Evolutionary conservation across 2,888 invertebrate species (phyloP).

Genomic region (Hemistola chrysoprasaria): DNA sequence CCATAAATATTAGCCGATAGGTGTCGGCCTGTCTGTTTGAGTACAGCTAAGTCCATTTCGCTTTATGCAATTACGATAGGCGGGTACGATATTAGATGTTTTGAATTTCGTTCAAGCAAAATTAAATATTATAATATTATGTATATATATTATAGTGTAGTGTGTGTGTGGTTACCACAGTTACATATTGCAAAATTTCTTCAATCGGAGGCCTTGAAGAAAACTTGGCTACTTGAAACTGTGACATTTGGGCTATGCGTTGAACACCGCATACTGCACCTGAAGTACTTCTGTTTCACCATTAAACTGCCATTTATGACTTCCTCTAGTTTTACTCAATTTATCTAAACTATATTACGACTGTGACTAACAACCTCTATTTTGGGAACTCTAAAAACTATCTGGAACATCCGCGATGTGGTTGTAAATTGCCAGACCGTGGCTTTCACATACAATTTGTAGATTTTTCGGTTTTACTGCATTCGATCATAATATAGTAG

Average conservation of each 20-base stretch:
- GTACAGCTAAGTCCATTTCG: slow-evolving; percentile 4
- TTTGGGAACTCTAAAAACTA: slow-evolving; percentile 14
- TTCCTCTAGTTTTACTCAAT: slow-evolving; percentile 24
- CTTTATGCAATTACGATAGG: background rate
- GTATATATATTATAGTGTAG: too few species aligned
- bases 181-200: too few species aligned
- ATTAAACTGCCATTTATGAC: slow-evolving; percentile 27
- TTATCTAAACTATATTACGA: slow-evolving; percentile 17
- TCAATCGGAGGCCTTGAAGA: too few species aligned
- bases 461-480: too few species aligned
- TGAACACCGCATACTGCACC: too few species aligned
- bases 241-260: too few species aligned
- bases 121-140: too few species aligned
- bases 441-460: slow-evolving; percentile 7
- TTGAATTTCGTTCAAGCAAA: too few species aligned
- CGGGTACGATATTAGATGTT: too few species aligned
- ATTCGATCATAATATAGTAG: too few species aligned
- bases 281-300: slow-evolving; percentile 23
- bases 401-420: slow-evolving; percentile 9
- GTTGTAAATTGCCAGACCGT: slow-evolving; percentile 7
- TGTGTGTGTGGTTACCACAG: too few species aligned
- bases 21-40: slow-evolving; percentile 11
- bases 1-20: slow-evolving; percentile 11
- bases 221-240: too few species aligned
- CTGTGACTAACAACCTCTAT: slow-evolving; percentile 8